These are phyloP conservation scores for Lutra lutra DNA, from an alignment of 2,797 vertebrate species.

Conservation along the genomic window DNA sequence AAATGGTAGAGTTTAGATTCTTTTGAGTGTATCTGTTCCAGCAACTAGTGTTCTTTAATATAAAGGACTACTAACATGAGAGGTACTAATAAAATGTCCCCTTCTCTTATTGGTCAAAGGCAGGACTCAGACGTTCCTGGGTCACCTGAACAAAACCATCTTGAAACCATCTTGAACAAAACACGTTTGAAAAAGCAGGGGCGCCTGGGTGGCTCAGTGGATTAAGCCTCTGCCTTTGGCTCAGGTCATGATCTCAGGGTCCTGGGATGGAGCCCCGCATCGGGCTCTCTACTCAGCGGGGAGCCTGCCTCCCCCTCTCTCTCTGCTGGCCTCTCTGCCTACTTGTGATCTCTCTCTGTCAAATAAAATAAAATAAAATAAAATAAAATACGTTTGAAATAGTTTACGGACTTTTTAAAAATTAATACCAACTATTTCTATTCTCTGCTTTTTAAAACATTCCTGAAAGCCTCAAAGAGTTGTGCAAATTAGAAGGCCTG, in stretches of 20 bases:
- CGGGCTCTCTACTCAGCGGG: no score
- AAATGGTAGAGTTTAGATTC: neutral
- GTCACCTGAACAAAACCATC: slow-evolving; percentile 44
- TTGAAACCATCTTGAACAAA: neutral
- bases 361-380: no score
- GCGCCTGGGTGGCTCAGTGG: no score
- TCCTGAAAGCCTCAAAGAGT: neutral
- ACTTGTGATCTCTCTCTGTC: no score
- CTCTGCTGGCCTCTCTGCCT: no score
- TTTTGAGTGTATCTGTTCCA: neutral
- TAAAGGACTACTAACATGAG: slow-evolving; percentile 13
- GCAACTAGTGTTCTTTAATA: neutral
- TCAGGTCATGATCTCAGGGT: no score
- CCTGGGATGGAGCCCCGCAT: no score
- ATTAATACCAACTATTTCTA: slow-evolving; percentile 16
- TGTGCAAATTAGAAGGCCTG: neutral
- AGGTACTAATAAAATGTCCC: slow-evolving; percentile 13
- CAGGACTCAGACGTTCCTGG: neutral
- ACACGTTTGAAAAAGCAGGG: slow-evolving; percentile 20
- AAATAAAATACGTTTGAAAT: neutral
- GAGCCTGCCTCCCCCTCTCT: no score
- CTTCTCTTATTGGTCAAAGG: slow-evolving; percentile 47
- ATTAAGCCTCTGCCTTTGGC: no score
- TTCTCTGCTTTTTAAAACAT: slow-evolving; percentile 8
- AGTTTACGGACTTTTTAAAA: neutral